Evolutionary conservation across 2,113 vertebrate genomes (phyloP), one percentile per base, ranked within the genome.

Genomic region (Larimichthys polyactis): DNA sequence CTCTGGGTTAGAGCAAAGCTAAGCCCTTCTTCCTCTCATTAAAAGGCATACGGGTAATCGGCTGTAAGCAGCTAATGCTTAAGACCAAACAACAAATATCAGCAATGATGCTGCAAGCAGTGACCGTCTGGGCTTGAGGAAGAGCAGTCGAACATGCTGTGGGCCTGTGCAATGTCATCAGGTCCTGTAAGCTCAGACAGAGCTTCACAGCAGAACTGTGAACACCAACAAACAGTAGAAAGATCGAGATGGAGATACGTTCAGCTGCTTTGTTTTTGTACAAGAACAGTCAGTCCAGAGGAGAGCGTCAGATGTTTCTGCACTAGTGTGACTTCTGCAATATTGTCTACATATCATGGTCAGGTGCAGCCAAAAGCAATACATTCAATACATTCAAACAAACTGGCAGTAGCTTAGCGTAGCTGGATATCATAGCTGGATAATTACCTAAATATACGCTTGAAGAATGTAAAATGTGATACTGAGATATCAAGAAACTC

Each of bases 21-120:
- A 91, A 93, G 86, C 89, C 73, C 78, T 75, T 89, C 91, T 90
- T 92, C 91, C 87, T 89, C 89, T 91, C 86, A 90, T 91, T 94
- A 92, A 93, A 92, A 91, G 88, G 85, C 84, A 82, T 77, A 82
- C 87, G 63, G 85, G 73, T 93, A 93, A 93, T 93, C 90, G 55
- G 57, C 65, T 84, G 74, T 89, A 90, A 94, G 92, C 84, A 87
- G 91, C 78, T 85, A 63, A 84, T 55, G 69, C 73, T 81, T 87
- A 87, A 91, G 80, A 83, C 89, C 84, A 87, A 75, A 90, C 88
- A 89, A 84, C 87, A 89, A 89, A 85, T 79, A 89, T 90, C 84
- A 82, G 78, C 65, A 36, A 12, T 75, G 59, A 75, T 59, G 64
- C 75, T 68, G 72, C 79, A 51, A 12, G 66, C 67, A 22, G 29